Percentiles rank a stretch among this genome's conserved stretches.
Evolutionary conservation across 2,113 vertebrate species (phyloP).

Genomic region (Fulica atra): DNA sequence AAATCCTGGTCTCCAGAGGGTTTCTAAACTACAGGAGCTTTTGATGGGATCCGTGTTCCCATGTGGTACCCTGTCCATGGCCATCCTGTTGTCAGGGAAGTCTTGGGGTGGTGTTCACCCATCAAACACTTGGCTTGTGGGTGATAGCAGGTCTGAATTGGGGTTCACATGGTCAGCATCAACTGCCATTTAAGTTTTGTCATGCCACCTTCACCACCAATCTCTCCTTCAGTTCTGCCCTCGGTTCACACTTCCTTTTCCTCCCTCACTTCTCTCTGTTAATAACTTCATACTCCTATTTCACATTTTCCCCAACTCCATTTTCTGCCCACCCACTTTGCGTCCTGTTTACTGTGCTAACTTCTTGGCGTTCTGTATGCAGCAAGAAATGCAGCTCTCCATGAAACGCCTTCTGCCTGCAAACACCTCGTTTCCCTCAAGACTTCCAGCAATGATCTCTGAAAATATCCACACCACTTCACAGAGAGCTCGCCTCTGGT

Average conservation of each 20-base stretch:
- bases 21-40: background rate
- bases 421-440: constrained; percentile 46
- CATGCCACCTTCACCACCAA: background rate
- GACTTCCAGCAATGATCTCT: constrained; percentile 66
- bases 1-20: background rate
- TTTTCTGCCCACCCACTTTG: background rate
- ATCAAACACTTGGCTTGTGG: background rate
- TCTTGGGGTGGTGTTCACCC: background rate
- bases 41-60: background rate
- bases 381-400: constrained; percentile 24
- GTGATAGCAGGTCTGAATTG: background rate
- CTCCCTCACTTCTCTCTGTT: background rate
- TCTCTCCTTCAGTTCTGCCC: background rate
- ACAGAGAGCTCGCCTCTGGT: constrained; percentile 57
- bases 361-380: constrained; percentile 42
- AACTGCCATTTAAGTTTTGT: background rate
- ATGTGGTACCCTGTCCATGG: background rate
- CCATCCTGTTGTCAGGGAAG: too few species aligned
- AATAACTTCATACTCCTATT: background rate
- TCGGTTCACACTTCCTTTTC: background rate
- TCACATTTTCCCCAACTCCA: background rate
- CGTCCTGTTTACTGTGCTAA: constrained; percentile 14
- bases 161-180: background rate
- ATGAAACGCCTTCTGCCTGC: constrained; percentile 31
- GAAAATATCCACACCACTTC: constrained; percentile 68